phyloP scores from a whole-genome alignment of 2,113 vertebrate species.

The Cinclus mexicanus region DNA sequence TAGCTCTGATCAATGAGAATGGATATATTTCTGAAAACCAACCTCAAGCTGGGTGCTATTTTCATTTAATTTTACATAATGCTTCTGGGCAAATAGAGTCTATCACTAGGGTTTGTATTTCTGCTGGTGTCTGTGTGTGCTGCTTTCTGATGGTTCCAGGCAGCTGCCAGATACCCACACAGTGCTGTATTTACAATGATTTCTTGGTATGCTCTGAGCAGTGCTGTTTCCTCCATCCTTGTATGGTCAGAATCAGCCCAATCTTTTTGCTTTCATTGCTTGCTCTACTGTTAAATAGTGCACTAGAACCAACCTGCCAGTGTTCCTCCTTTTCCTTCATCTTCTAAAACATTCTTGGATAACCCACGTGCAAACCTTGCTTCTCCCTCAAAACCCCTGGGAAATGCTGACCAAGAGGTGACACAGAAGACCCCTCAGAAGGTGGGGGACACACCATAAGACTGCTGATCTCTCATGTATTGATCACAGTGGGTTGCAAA shows the following conservation, averaged over 20 bases:
- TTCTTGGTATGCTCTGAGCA: neutral
- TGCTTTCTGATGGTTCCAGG: neutral
- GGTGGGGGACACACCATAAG: fast-evolving
- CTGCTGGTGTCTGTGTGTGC: neutral
- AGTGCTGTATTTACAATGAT: neutral
- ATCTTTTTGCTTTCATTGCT: neutral
- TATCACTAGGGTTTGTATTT: neutral
- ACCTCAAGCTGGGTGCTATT: neutral
- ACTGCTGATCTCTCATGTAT: fast-evolving
- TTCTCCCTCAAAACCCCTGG: neutral
- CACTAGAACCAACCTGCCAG: neutral
- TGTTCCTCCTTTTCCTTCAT: neutral
- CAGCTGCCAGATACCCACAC: neutral
- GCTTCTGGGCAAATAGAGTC: neutral
- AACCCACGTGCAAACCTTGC: neutral
- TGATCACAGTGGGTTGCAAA: neutral
- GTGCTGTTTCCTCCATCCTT: neutral
- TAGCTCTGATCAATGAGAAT: neutral
- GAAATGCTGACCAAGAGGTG: neutral
- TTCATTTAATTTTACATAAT: neutral
- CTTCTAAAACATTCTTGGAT: neutral
- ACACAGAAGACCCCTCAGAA: neutral
- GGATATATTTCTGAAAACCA: neutral
- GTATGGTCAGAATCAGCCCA: neutral
- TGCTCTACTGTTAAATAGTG: neutral